Evolutionary conservation across 2,888 invertebrate species (phyloP).

Genomic region (Leucozona laternaria): DNA sequence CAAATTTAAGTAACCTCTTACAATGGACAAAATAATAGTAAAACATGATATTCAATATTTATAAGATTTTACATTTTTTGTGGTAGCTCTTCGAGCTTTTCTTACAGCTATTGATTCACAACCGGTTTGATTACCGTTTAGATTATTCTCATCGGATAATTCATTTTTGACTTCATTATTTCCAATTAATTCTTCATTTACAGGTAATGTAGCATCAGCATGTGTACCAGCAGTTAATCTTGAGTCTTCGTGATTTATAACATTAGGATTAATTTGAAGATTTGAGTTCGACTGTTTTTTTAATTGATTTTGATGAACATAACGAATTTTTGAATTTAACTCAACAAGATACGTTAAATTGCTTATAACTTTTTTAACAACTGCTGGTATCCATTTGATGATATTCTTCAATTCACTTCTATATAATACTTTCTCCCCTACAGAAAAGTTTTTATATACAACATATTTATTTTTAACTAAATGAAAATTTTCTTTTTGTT

Average conservation of each 20-base stretch:
- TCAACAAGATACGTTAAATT: conserved; percentile 30
- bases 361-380: conserved; percentile 33
- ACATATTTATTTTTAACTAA: neutral
- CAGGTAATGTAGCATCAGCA: neutral
- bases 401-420: conserved; percentile 2
- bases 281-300: neutral
- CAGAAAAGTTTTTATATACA: neutral
- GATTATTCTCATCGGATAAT: neutral
- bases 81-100: neutral
- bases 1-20: conserved; percentile 20
- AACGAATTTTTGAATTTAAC: conserved; percentile 33
- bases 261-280: neutral
- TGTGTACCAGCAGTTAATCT: neutral
- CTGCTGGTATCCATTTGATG: conserved; percentile 31
- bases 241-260: neutral
- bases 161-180: neutral
- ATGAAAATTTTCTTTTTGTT: neutral
- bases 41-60: neutral
- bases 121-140: too few relatives aligned
- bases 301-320: conserved; percentile 24
- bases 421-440: conserved; percentile 25
- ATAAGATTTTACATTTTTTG: neutral
- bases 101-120: neutral
- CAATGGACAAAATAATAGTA: neutral
- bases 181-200: neutral